Base-by-base conservation (phyloP, 2,888 invertebrate species). In the Ochlodes sylvanus region DNA sequence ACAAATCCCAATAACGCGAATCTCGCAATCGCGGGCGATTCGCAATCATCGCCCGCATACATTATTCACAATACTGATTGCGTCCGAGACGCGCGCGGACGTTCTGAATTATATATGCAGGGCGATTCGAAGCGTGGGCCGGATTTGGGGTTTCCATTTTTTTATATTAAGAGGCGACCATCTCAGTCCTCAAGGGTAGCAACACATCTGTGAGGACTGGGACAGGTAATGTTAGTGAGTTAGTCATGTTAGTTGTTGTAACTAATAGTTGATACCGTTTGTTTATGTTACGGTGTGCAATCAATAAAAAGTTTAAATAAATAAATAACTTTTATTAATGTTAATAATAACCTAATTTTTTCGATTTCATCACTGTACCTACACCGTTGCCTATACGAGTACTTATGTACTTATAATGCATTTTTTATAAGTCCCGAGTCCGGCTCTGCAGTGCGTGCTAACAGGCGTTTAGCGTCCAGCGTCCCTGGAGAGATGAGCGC, bases 51-150 rank as follows among this genome's bases (percentile, higher is more conserved):
- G 83, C 72, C 74, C 74, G 71, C 85, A 92, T 93, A 85, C 84
- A 93, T 93, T 91, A 93, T 93, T 93, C 89, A 93, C 85, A 82
- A 91, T 92, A 91, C 89, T 93, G 93, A 93, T 93, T 93, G 93
- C 90, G 93, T 92, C 89, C 88, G 88, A 90, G 87, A 88, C 87
- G 88, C 89, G 91, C 88, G 89, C 87, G 89, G 88, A 87, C 87
- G 81, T 79, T 77, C 64, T 92, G 88, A 87, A 92, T 92, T 86
- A 92, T 91, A 88, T 82, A 92, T 91, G 79, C 79, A 78, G 69
- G 87, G 88, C 84, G 81, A 87, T 80, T 81, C 82, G 80, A 71
- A 44, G 14, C 71, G 70, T 77, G 88, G 84, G 75, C 58, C 76
- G 88, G 79, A 89, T 69, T 88, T 58, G 63, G 75, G 10, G 50